phyloP scores from a whole-genome alignment of 2,888 invertebrate species.

The Parascotia fuliginaria region DNA sequence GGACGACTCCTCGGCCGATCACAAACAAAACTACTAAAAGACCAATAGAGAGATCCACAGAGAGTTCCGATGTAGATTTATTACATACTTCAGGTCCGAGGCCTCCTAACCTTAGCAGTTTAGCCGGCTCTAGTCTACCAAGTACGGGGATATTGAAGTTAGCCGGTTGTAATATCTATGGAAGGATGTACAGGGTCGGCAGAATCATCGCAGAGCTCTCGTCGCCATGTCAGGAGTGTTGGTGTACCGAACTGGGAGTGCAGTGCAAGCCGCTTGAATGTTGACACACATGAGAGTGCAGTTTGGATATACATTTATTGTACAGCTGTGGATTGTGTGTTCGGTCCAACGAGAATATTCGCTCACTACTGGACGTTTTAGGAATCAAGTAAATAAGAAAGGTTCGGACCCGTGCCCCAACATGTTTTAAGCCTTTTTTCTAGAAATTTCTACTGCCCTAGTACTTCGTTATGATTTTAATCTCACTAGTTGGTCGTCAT shows the following conservation, averaged over 20 bases:
- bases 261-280: constrained; percentile 88
- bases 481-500: no score
- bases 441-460: no score
- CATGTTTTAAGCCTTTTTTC: no score
- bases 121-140: constrained; percentile 14
- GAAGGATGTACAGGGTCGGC: constrained; percentile 94
- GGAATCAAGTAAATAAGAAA: background rate
- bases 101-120: constrained; percentile 45
- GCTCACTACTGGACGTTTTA: constrained; percentile 29
- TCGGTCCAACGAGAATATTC: constrained; percentile 32
- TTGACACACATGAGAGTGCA: constrained; percentile 13
- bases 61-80: constrained; percentile 39
- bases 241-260: constrained; percentile 94
- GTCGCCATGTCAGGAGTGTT: constrained; percentile 92
- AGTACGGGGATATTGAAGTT: constrained; percentile 88
- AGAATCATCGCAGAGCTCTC: constrained; percentile 93
- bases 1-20: constrained; percentile 54
- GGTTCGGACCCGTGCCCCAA: no score
- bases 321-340: constrained; percentile 45
- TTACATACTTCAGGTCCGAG: constrained; percentile 45
- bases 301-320: constrained; percentile 42
- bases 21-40: constrained; percentile 40
- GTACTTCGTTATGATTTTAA: no score
- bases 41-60: constrained; percentile 30
- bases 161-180: constrained; percentile 96